Percentiles rank a stretch among this genome's conserved stretches.
These are phyloP conservation scores for Amblyraja radiata DNA, from an alignment of 2,797 vertebrate genomes.

Conservation along the genomic window DNA sequence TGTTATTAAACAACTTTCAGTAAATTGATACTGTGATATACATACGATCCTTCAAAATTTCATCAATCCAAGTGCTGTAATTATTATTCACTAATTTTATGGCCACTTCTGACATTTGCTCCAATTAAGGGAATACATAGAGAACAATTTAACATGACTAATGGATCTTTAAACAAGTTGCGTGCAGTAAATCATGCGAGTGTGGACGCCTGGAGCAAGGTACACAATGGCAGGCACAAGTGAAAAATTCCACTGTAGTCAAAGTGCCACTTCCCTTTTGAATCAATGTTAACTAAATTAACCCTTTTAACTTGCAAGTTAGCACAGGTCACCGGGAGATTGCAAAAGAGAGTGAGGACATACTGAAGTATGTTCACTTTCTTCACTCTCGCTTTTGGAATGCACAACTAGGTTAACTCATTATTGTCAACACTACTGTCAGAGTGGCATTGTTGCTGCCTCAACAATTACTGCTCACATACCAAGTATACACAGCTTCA, in stretches of 20 bases:
- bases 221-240: background rate
- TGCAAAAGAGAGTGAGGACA: background rate
- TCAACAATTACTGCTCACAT: background rate
- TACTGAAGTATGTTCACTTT: background rate
- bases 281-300: background rate
- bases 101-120: background rate
- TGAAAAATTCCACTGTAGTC: background rate
- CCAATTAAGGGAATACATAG: background rate
- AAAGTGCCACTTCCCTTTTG: background rate
- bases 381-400: background rate
- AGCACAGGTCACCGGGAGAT: background rate
- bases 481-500: no score
- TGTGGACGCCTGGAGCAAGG: background rate
- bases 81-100: background rate
- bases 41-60: background rate
- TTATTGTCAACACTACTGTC: background rate
- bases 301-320: background rate
- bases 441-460: background rate
- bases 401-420: background rate
- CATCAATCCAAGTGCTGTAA: background rate
- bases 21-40: background rate
- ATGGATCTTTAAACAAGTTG: background rate
- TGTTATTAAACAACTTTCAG: background rate
- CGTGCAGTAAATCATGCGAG: background rate
- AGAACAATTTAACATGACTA: background rate